Evolutionary conservation across 2,888 invertebrate species (phyloP).

Genomic region (Netelia inedita): DNA sequence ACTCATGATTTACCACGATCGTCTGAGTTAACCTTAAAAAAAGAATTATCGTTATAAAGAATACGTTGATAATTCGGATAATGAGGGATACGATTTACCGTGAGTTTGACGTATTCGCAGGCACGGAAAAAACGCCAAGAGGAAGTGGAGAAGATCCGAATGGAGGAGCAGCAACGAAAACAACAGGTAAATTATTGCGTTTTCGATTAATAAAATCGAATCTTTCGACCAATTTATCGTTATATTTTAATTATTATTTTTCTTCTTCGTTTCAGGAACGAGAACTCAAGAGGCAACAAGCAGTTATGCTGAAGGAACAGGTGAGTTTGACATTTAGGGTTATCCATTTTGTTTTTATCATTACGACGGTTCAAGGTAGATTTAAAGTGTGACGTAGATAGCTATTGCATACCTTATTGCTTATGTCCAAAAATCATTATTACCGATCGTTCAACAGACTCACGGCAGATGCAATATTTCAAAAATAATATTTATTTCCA

Average conservation of each 20-base stretch:
- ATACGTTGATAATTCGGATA: constrained; percentile 48
- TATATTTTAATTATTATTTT: neutral
- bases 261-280: constrained; percentile 90
- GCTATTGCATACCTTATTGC: constrained; percentile 75
- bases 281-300: constrained; percentile 95
- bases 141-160: constrained; percentile 93
- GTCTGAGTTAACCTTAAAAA: constrained; percentile 51
- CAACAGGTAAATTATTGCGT: constrained; percentile 89
- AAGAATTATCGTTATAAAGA: neutral
- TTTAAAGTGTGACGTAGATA: constrained; percentile 77
- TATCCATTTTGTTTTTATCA: constrained; percentile 19
- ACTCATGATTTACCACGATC: constrained; percentile 67
- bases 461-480: no score
- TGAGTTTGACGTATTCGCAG: constrained; percentile 87
- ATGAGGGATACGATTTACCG: constrained; percentile 79
- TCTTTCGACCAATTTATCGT: neutral
- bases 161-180: constrained; percentile 93
- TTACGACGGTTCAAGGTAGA: constrained; percentile 65
- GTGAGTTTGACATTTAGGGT: constrained; percentile 86
- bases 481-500: no score
- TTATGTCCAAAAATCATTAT: constrained; percentile 55
- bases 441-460: no score
- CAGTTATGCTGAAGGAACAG: constrained; percentile 96
- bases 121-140: constrained; percentile 94
- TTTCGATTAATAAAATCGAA: constrained; percentile 8